A percentile compares a stretch with the other conserved stretches of the same genome.
Evolutionary conservation across 2,888 invertebrate genomes (phyloP).

Genomic region (Gastrophysa polygoni): DNA sequence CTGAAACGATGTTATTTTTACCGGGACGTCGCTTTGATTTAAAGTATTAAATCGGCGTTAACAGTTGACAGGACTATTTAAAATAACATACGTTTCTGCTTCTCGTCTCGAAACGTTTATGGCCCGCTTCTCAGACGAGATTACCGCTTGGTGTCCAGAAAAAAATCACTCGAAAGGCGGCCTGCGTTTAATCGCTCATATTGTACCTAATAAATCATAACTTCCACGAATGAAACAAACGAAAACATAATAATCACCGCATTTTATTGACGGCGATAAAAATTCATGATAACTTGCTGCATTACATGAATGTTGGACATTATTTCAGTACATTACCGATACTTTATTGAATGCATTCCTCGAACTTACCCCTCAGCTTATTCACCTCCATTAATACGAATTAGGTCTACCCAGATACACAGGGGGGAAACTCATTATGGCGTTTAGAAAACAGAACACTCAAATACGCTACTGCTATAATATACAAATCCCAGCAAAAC

Average conservation of each 20-base stretch:
- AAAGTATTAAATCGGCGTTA: conserved; percentile 52
- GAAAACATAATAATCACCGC: conserved; percentile 37
- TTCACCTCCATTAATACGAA: conserved; percentile 55
- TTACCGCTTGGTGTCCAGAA: conserved; percentile 29
- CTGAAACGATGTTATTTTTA: conserved; percentile 49
- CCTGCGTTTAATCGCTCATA: conserved; percentile 41
- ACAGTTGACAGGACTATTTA: conserved; percentile 54
- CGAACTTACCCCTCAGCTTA: conserved; percentile 33
- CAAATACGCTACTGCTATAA: too few species aligned
- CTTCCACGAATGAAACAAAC: conserved; percentile 36
- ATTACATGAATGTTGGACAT: conserved; percentile 17
- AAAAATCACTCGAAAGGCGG: conserved; percentile 34
- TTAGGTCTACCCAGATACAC: conserved; percentile 48
- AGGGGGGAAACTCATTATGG: too few species aligned
- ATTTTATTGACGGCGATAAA: conserved; percentile 42
- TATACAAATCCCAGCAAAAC: too few species aligned
- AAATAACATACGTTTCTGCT: conserved; percentile 55
- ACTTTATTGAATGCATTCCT: conserved; percentile 44
- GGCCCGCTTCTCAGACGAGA: conserved; percentile 33
- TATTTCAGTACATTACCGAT: conserved; percentile 28
- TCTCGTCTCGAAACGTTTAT: conserved; percentile 47
- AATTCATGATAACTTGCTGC: conserved; percentile 32
- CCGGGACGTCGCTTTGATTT: conserved; percentile 50
- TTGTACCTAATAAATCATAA: conserved; percentile 45
- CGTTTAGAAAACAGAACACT: too few species aligned